Percentiles rank a stretch among this genome's conserved stretches.
These are phyloP conservation scores for Camelus bactrianus DNA, from an alignment of 2,113 vertebrate genomes.

Conservation along the genomic window DNA sequence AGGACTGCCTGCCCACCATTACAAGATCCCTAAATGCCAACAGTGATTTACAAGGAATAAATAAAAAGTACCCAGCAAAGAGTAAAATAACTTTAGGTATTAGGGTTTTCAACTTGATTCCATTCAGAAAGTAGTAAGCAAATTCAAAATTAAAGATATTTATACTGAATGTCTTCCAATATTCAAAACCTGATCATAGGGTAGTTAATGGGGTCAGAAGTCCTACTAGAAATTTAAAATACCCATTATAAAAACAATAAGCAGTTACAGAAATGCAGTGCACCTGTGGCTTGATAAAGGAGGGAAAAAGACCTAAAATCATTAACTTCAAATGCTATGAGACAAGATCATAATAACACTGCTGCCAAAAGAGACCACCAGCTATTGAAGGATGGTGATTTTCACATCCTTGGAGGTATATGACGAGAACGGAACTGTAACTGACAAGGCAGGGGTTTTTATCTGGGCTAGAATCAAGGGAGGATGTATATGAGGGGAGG, in stretches of 20 bases:
- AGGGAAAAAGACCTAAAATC: background rate
- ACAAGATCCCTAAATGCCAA: constrained; percentile 7
- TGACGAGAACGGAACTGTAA: background rate
- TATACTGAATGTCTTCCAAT: background rate
- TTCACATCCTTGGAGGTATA: background rate
- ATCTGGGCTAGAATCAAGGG: background rate
- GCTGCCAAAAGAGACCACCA: background rate
- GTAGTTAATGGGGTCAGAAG: background rate
- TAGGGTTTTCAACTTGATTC: background rate
- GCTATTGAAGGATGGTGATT: background rate
- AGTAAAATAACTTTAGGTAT: background rate
- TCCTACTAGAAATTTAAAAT: constrained; percentile 24
- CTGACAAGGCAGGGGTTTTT: background rate
- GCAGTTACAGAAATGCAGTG: constrained; percentile 4
- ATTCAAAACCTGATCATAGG: background rate
- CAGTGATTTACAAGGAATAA: background rate
- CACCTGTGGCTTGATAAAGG: background rate
- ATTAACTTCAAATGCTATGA: background rate
- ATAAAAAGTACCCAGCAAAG: background rate
- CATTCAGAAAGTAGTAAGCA: background rate
- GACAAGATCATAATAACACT: background rate
- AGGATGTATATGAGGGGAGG: background rate
- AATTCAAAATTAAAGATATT: constrained; percentile 22
- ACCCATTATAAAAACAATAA: background rate
- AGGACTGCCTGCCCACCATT: background rate